Evolutionary conservation across 2,797 vertebrate species (phyloP), one percentile per base, ranked within the genome.

Genomic region (Lacerta viridis): DNA sequence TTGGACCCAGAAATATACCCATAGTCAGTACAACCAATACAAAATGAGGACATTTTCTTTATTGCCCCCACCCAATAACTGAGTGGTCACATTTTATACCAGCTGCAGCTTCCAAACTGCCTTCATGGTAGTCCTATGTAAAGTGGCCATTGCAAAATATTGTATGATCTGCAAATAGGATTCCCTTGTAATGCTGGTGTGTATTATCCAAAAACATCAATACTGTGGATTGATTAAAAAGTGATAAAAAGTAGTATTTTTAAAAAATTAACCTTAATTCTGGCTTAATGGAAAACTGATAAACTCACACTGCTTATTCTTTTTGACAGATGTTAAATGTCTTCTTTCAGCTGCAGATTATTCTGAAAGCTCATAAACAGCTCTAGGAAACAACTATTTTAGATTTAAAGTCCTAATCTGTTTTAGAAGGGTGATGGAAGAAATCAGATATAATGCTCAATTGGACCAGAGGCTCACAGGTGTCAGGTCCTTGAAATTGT

Each of bases 331-430:
- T 3, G 75, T 33, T 33, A 59, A 55, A 55, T 23, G 41, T 50
- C 64, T 75, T 39, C n/a, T 68, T 83, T 55, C 59, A 88, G 74
- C 36, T 83, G 39, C 23, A 50, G 23, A 82, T 81, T 81, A 43
- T 50, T 64, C 36, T 27, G 27, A 82, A 81, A 75, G 50, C 50
- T 82, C 71, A 23, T 13, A 76, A 75, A 29, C 59, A 76, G 29
- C 86, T 71, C 33, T 4, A 27, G 68, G 59, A 61, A 7, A 11
- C 64, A 75, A 76, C 50, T 36, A 75, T 61, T 66, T 83, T 55
- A 82, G 41, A 46, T 50, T 46, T 43, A 64, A 86, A 72, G 46
- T 20, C 7, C 50, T 83, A 61, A 55, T 29, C 66, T 77, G 29
- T 33, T 75, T 50, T n/a, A 64, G 72, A 82, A 33, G 43, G 25